Conservation (phyloP, 1,140 invertebrate species). For the Dinothrombium tinctorium region DNA sequence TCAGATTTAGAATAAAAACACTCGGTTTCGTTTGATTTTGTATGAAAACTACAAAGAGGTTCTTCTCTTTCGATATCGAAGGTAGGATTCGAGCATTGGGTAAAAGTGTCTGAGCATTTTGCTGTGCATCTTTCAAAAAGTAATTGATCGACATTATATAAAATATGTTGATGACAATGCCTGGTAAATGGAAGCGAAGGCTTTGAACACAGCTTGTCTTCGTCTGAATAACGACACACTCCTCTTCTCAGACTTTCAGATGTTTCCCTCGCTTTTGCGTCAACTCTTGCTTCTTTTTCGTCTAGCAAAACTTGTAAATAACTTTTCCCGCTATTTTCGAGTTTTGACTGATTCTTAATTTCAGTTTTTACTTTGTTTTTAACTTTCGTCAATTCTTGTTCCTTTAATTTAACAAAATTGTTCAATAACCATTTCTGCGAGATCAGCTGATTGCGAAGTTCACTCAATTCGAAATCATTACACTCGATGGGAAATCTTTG, state of each 20-base stretch:
- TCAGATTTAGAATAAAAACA: not conserved
- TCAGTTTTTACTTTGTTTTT: not conserved
- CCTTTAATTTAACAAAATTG: conserved; percentile 2
- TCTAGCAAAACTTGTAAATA: not conserved
- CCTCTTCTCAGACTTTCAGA: conserved; percentile 14
- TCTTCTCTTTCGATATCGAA: conserved; percentile 58
- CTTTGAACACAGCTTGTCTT: conserved; percentile 27
- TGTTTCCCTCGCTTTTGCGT: not conserved
- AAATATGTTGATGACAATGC: conserved; percentile 60
- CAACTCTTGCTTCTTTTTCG: not conserved
- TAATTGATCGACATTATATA: conserved; percentile 59
- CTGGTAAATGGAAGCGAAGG: conserved; percentile 50
- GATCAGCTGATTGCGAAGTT: conserved; percentile 3
- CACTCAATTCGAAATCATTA: conserved; percentile 3
- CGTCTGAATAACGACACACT: conserved; percentile 21
- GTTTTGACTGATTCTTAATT: not conserved
- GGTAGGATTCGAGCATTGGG: conserved; percentile 62
- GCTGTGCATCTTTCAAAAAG: conserved; percentile 70
- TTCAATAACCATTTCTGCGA: conserved; percentile 5
- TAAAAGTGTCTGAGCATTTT: conserved; percentile 51
- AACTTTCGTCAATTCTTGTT: conserved; percentile 2
- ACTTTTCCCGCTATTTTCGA: not conserved
- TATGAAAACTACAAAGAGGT: conserved; percentile 57
- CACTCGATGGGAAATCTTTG: too few relatives aligned
- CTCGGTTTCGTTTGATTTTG: conserved; percentile 21